Evolutionary conservation across 2,797 vertebrate species (phyloP), one percentile per base, ranked within the genome.

Genomic region (Masticophis lateralis): DNA sequence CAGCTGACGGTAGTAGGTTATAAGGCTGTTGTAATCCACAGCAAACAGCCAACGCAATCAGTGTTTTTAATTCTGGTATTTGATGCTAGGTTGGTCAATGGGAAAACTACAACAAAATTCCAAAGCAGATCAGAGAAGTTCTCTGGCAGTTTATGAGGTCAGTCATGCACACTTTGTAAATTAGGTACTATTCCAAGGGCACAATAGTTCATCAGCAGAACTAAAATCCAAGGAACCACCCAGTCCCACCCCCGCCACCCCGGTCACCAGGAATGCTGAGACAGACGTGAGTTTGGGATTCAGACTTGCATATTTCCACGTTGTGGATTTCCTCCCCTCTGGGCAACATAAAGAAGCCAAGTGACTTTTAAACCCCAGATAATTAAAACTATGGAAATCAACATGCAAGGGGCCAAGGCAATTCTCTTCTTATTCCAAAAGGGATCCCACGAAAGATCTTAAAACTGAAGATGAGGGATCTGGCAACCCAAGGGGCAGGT

Each of bases 91-190:
- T 53, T 92, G 95, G 95, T 94, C 93, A 95, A 93, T 92, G 92
- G 95, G 95, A 69, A 95, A 95, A 1, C 69, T 93, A 0, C 0
- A 96, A 86, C 0, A 96, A 86, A 97, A 95, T 69, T 94, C 18
- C 43, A 97, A 90, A 97, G 96, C 97, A 97, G 97, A 97, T 96
- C 97, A 96, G 95, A 97, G 92, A 87, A 60, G 90, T 88, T 93
- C 97, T 96, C 97, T 96, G 97, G 97, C 97, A 97, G 96, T 97
- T 97, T 95, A 96, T 95, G 94, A 47, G 25, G 94, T 96, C 95
- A 97, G 92, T 93, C 93, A 9, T 96, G 97, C 96, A 97, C 90
- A 96, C 90, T 32, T 86, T 60, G 56, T 51, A 7, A 60, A 18
- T 83, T 37, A 43, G 88, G n/a, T 55, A 18, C 12, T 25, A 11